Base-by-base conservation (phyloP, 1,140 invertebrate genomes). In the Armadillidium nasatum region DNA sequence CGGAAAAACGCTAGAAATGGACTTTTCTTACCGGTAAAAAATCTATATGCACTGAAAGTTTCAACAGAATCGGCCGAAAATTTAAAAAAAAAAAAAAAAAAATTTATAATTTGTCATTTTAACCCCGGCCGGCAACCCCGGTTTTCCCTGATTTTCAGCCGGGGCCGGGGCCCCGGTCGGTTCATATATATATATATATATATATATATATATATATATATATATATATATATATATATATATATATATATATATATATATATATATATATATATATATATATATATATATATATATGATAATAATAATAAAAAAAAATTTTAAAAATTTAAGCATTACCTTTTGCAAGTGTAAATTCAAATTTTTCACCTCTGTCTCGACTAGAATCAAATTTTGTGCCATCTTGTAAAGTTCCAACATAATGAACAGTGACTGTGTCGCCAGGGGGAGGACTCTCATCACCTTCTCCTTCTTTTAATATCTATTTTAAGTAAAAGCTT, bases 331-430 rank as follows among this genome's bases (percentile, higher is more conserved):
- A 83, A 84, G n/a, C n/a, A n/a, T n/a, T n/a, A 91, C 92, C 92
- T 89, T 90, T 90, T 81, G 90, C 94, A 74, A 94, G 86, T 78
- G 87, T 87, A 85, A 96, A 98, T 84, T 91, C 87, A 84, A 99
- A 99, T 76, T 92, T 87, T 70, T 89, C 88, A n/a, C n/a, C n/a
- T 80, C 94, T 88, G 80, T 93, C 91, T 79, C 89, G 88, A 84
- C 94, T 97, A 0, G 94, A 96, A 86, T 99, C 97, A 86, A 99
- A 99, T 82, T 93, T 89, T 0, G 91, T 92, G 33, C 96, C 97
- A 87, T 97, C 91, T 82, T 88, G 85, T 11, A 99, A 86, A 2
- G 90, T 94, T n/a, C 97, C 97, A 22, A 90, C 91, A 84, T 99
- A 99, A 86, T 99, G 96, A 10, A 98, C 93, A 33, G 83, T 90